Percentiles rank a stretch among this genome's conserved stretches.
Conservation (phyloP, 2,797 vertebrate genomes). For the Parauchenoglanis punctatus region DNA sequence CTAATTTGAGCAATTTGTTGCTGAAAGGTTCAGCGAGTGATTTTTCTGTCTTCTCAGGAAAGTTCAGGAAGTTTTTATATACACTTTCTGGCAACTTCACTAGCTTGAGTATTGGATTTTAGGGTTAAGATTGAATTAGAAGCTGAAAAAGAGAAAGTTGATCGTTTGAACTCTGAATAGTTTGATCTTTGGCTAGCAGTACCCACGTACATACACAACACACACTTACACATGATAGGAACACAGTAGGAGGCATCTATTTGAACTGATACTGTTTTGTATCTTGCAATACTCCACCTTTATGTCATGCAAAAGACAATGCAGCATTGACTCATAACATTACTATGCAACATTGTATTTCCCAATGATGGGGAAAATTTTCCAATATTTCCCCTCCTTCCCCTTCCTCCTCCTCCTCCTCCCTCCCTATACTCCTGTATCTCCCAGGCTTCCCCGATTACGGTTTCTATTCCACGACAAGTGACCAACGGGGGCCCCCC, state of each 20-base stretch:
- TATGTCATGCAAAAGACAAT: slow-evolving; percentile 48
- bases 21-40: neutral
- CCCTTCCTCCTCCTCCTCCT: slow-evolving; percentile 42
- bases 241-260: slow-evolving; percentile 31
- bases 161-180: neutral
- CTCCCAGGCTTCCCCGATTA: slow-evolving; percentile 77
- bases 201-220: slow-evolving; percentile 11
- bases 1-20: neutral
- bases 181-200: slow-evolving; percentile 3
- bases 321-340: slow-evolving; percentile 58
- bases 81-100: neutral
- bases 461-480: slow-evolving; percentile 78
- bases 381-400: slow-evolving; percentile 32
- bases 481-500: slow-evolving; percentile 73
- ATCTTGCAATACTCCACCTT: slow-evolving; percentile 32
- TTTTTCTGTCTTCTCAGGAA: slow-evolving; percentile 1
- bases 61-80: neutral
- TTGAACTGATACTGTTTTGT: slow-evolving; percentile 36
- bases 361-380: slow-evolving; percentile 68
- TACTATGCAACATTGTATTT: slow-evolving; percentile 61
- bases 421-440: slow-evolving; percentile 62
- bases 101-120: slow-evolving; percentile 2
- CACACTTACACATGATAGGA: slow-evolving; percentile 26
- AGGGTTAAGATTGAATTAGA: neutral
- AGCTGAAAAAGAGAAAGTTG: neutral